Conservation (phyloP, 2,113 vertebrate species). For the Siniperca knerii region DNA sequence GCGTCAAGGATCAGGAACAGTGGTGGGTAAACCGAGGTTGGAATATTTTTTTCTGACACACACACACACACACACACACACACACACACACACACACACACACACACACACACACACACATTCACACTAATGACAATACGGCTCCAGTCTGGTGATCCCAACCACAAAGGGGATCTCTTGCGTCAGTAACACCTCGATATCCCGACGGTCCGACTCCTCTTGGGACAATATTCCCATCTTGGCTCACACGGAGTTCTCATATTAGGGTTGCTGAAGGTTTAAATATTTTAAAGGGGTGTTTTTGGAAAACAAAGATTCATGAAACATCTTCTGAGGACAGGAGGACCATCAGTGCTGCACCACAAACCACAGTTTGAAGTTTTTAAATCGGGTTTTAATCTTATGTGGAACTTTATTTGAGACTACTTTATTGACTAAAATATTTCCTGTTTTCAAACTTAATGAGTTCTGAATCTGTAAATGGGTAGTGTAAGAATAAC, state of each 20-base stretch:
- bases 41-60: constrained; percentile 4
- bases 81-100: background rate
- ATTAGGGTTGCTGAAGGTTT: constrained; percentile 32
- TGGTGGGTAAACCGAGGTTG: constrained; percentile 5
- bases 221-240: constrained; percentile 37
- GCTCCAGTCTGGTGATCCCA: constrained; percentile 21
- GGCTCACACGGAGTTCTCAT: constrained; percentile 27
- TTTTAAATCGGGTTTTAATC: constrained; percentile 2
- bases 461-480: constrained; percentile 42
- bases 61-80: background rate
- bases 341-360: constrained; percentile 26
- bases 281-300: constrained; percentile 24
- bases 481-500: constrained; percentile 41
- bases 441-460: constrained; percentile 42
- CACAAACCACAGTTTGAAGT: constrained; percentile 26
- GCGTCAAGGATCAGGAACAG: constrained; percentile 23
- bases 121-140: constrained; percentile 5
- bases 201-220: constrained; percentile 28
- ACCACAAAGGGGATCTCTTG: constrained; percentile 33
- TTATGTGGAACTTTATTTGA: constrained; percentile 15
- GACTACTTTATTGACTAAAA: background rate
- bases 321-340: background rate
- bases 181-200: constrained; percentile 35
- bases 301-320: background rate
- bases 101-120: constrained; percentile 7